Conservation (phyloP, 2,113 vertebrate species). For the Quiscalus mexicanus region DNA sequence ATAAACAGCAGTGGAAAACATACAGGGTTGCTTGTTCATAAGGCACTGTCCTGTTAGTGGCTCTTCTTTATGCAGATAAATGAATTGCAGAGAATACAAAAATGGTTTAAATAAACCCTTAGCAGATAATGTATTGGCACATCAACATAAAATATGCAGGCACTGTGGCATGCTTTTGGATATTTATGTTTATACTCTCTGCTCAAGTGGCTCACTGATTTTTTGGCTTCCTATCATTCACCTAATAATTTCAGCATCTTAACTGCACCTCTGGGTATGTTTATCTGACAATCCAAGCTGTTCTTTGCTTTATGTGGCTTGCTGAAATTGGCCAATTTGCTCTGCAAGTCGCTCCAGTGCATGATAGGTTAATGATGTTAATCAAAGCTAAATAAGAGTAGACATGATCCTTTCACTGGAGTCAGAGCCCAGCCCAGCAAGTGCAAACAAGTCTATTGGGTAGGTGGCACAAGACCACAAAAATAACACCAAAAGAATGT, state of each 20-base stretch:
- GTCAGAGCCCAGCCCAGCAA: not conserved
- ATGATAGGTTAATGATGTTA: slow-evolving; percentile 38
- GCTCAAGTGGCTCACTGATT: slow-evolving; percentile 80
- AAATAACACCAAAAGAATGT: not conserved
- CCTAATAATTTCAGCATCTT: slow-evolving; percentile 79
- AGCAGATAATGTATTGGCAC: slow-evolving; percentile 77
- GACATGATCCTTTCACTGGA: not conserved
- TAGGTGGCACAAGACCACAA: not conserved
- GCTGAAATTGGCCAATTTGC: slow-evolving; percentile 47
- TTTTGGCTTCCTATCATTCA: slow-evolving; percentile 74
- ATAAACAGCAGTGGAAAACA: slow-evolving; percentile 76
- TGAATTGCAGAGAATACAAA: slow-evolving; percentile 77
- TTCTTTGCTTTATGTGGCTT: slow-evolving; percentile 48
- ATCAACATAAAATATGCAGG: slow-evolving; percentile 81
- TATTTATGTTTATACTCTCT: slow-evolving; percentile 82
- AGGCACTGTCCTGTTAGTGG: slow-evolving; percentile 78
- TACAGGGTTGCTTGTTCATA: slow-evolving; percentile 72
- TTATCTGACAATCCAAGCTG: slow-evolving; percentile 70
- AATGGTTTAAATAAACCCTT: slow-evolving; percentile 78
- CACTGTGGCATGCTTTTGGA: slow-evolving; percentile 65
- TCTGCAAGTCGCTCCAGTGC: not conserved
- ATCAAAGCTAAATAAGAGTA: slow-evolving; percentile 18
- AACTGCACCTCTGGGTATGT: slow-evolving; percentile 74
- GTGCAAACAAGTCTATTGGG: not conserved
- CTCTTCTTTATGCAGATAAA: slow-evolving; percentile 86